Conservation (phyloP, 2,888 invertebrate species). For the Chymomyza procnemis region DNA sequence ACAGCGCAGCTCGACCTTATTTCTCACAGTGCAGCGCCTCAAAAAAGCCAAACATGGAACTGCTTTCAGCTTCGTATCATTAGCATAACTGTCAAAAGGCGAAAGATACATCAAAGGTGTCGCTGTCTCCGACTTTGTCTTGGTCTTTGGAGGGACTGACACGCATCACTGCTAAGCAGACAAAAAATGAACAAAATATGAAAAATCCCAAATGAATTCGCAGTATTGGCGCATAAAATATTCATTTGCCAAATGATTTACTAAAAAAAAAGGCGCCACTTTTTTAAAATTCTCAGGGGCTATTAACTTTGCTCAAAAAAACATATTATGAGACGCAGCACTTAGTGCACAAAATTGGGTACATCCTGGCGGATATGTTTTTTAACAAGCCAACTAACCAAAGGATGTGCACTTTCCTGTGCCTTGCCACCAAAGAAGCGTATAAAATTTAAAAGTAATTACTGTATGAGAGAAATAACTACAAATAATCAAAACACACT, state of each 20-base stretch:
- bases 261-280: background rate
- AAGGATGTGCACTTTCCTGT: slow-evolving; percentile 43
- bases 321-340: slow-evolving; percentile 4
- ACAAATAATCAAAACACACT: slow-evolving; percentile 65
- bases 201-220: background rate
- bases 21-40: slow-evolving; percentile 1
- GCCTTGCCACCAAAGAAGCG: slow-evolving; percentile 69
- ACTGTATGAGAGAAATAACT: slow-evolving; percentile 39
- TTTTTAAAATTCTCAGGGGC: background rate
- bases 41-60: background rate
- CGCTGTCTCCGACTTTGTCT: background rate
- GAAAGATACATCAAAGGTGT: slow-evolving; percentile 27
- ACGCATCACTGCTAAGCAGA: slow-evolving; percentile 63
- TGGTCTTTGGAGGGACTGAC: slow-evolving; percentile 10
- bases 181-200: slow-evolving; percentile 23
- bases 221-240: background rate
- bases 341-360: slow-evolving; percentile 38
- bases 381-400: slow-evolving; percentile 16
- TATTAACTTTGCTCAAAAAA: slow-evolving; percentile 10
- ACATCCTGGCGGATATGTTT: slow-evolving; percentile 55
- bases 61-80: slow-evolving; percentile 38
- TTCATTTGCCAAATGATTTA: background rate
- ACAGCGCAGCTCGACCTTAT: slow-evolving; percentile 4
- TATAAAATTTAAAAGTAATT: slow-evolving; percentile 57
- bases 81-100: slow-evolving; percentile 63